Percentiles rank a stretch among this genome's conserved stretches.
phyloP scores from a whole-genome alignment of 2,113 vertebrate genomes.

The Macquaria ambigua region DNA sequence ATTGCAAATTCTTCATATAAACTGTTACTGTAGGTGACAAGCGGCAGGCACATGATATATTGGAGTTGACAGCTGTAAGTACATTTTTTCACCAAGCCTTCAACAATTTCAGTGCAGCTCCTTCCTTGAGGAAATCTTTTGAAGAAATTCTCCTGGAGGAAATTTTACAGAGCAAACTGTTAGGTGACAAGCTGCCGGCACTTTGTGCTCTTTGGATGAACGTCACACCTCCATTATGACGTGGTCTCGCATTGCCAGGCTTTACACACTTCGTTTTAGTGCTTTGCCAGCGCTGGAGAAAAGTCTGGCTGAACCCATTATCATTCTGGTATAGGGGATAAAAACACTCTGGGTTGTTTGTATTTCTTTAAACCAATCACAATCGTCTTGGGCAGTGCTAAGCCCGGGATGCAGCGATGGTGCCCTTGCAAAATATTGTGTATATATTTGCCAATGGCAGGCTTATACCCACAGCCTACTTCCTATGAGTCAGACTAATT shows the following conservation, averaged over 20 bases:
- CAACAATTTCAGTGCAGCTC: slow-evolving; percentile 33
- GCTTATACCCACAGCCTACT: too few species aligned
- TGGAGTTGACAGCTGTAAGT: slow-evolving; percentile 30
- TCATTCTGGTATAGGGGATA: too few species aligned
- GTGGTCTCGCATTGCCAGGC: too few species aligned
- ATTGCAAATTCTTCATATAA: not conserved
- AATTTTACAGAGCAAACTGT: not conserved
- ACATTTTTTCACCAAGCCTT: slow-evolving; percentile 37
- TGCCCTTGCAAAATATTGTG: too few species aligned
- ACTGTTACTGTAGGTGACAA: not conserved
- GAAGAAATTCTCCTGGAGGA: not conserved
- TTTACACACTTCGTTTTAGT: too few species aligned
- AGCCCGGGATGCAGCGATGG: too few species aligned
- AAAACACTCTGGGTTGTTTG: too few species aligned
- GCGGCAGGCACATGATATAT: slow-evolving; percentile 45
- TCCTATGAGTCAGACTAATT: not conserved
- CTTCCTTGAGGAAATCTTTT: slow-evolving; percentile 1
- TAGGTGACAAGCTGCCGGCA: not conserved
- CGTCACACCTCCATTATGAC: not conserved
- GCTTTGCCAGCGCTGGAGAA: too few species aligned
- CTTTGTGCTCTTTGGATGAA: not conserved
- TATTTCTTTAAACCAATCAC: too few species aligned
- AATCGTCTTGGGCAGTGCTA: too few species aligned
- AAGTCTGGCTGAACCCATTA: too few species aligned
- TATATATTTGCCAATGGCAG: too few species aligned